These are phyloP conservation scores for Engystomops pustulosus DNA, from an alignment of 2,113 vertebrate species.

Conservation along the genomic window DNA sequence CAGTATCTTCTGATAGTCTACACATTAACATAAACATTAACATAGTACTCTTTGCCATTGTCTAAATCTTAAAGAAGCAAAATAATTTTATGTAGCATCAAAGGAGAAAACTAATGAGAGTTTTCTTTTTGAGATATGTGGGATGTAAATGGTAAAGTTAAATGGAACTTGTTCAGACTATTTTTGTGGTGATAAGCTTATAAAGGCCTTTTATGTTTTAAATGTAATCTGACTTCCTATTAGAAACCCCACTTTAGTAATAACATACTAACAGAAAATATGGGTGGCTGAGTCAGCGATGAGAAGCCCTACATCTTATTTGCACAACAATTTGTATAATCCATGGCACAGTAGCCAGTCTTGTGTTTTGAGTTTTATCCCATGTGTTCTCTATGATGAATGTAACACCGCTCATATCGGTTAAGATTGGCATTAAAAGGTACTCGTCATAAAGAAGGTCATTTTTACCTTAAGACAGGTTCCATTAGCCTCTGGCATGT, in stretches of 20 bases:
- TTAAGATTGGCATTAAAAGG: no score
- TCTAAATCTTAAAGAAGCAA: slow-evolving; percentile 10
- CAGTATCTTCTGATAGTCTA: no score
- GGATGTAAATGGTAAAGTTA: slow-evolving; percentile 29
- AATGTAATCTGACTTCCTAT: slow-evolving; percentile 3
- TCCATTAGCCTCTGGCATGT: no score
- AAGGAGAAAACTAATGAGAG: slow-evolving; percentile 15
- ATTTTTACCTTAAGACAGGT: no score
- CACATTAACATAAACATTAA: not conserved
- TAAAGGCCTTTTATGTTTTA: slow-evolving; percentile 22
- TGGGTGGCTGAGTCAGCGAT: slow-evolving; percentile 38
- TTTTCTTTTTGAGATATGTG: slow-evolving; percentile 18
- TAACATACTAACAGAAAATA: slow-evolving; percentile 15
- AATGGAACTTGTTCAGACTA: slow-evolving; percentile 58
- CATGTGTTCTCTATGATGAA: no score
- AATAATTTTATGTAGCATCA: slow-evolving; percentile 7
- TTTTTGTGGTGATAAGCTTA: slow-evolving; percentile 44
- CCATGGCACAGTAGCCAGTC: not conserved
- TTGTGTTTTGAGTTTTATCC: not conserved
- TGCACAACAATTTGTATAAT: slow-evolving; percentile 6
- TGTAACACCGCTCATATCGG: no score
- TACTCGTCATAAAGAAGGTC: no score
- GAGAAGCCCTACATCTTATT: not conserved
- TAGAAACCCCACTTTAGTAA: not conserved
- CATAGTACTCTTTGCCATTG: not conserved